Evolutionary conservation across 2,113 vertebrate genomes (phyloP).

Genomic region (Hucho hucho): DNA sequence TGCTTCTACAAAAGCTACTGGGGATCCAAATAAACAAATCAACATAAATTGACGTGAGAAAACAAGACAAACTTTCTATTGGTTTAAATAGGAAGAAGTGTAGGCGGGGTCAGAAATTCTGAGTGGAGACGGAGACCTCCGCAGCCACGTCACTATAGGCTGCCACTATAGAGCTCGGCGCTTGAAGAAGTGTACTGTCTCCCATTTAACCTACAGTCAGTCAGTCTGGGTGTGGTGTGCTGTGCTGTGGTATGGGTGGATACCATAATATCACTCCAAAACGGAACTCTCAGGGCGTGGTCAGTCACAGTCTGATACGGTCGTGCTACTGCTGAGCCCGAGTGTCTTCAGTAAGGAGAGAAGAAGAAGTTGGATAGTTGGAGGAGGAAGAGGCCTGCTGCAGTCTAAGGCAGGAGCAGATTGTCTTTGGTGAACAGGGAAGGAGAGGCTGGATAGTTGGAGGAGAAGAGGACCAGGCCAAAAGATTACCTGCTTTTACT

Average conservation of each 20-base stretch:
- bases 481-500: too few species aligned
- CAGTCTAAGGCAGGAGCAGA: neutral
- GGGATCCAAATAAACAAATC: too few species aligned
- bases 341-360: neutral
- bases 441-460: neutral
- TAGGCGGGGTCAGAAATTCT: too few species aligned
- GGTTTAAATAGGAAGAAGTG: too few species aligned
- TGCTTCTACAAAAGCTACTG: too few species aligned
- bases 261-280: neutral
- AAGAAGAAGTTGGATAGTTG: neutral
- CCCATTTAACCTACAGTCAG: too few species aligned
- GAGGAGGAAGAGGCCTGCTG: neutral
- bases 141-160: neutral
- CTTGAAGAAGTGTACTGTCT: neutral
- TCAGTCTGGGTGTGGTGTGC: neutral
- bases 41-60: too few species aligned
- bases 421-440: neutral
- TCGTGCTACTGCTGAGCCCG: neutral
- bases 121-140: neutral
- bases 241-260: neutral
- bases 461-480: too few species aligned
- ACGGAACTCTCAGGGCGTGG: conserved; percentile 37
- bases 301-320: conserved; percentile 1
- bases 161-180: too few species aligned
- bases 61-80: too few species aligned